Base-by-base conservation (phyloP, 1,140 invertebrate species). In the Dreissena polymorpha region DNA sequence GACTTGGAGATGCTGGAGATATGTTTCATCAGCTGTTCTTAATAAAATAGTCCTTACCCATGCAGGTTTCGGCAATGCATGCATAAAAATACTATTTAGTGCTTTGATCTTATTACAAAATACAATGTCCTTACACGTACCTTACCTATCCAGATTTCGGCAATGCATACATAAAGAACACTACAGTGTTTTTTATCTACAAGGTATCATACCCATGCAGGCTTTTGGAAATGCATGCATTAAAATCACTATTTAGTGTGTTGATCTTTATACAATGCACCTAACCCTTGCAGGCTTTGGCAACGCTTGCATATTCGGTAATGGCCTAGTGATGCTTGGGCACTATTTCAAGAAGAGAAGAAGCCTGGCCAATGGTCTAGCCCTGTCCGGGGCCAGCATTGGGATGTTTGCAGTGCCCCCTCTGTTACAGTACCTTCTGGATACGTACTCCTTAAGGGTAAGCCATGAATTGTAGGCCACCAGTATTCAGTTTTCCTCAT, bases 321-420 rank as follows among this genome's bases (percentile, higher is more conserved):
- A 91, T 83, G 88, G 88, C 25, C 72, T 91, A 29, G 88, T 92
- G 0, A 90, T 92, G 76, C 27, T 92, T 12, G 90, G 91, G 8
- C 74, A 83, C 27, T 92, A 92, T 72, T 92, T 92, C 76, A 80
- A 84, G 16, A 90, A 89, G 51, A 73, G 83, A 1, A 78, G 89
- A 16, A 80, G 90, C 14, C 10, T 91, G 50, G 91, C 91, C 16
- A 91, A 88, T 80, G 91, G 90, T n/a, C 12, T 92, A n/a, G 87
- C 88, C 14, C 69, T 89, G 53, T 76, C 89, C 16, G 91, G 91
- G 8, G 82, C 89, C 16, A 89, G 90, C 83, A 86, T 90, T 16
- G 90, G 89, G 12, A 78, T 83, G 21, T 88, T 88, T 76, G 85
- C 75, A 14, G n/a, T 92, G 21, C 90, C 91, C 8, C 89, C 88